These are phyloP conservation scores for Cordilura impudica DNA, from an alignment of 2,888 invertebrate genomes.

Conservation along the genomic window DNA sequence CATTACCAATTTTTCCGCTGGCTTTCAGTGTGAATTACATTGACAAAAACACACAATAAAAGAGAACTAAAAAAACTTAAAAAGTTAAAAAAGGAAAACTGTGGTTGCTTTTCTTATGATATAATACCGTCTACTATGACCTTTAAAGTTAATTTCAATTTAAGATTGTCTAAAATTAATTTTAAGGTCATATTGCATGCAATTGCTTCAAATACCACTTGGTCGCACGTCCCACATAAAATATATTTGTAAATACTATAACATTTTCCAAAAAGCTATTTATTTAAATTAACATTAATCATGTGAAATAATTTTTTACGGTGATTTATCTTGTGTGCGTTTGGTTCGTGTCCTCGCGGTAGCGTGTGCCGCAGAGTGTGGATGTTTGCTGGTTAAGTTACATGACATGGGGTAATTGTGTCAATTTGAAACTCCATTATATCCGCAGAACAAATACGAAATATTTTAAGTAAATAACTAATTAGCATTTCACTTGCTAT, in stretches of 20 bases:
- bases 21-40: conserved; percentile 37
- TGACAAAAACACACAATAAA: not conserved
- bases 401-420: not conserved
- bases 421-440: not conserved
- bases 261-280: conserved; percentile 25
- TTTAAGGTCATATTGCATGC: conserved; percentile 45
- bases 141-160: conserved; percentile 23
- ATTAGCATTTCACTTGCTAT: not conserved
- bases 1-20: not conserved
- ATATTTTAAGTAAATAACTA: not conserved
- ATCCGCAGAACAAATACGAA: not conserved
- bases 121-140: conserved; percentile 13
- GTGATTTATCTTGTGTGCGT: not conserved
- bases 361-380: not conserved
- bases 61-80: not conserved
- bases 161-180: conserved; percentile 21
- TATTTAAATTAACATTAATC: conserved; percentile 9
- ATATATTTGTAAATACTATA: too few species aligned
- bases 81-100: too few species aligned
- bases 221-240: conserved; percentile 8
- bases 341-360: not conserved
- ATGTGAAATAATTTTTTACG: not conserved
- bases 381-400: not conserved
- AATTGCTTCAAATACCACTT: conserved; percentile 23
- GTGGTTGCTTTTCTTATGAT: too few species aligned